Base-by-base conservation (phyloP, 2,797 vertebrate genomes). In the Diglossa cyanea region DNA sequence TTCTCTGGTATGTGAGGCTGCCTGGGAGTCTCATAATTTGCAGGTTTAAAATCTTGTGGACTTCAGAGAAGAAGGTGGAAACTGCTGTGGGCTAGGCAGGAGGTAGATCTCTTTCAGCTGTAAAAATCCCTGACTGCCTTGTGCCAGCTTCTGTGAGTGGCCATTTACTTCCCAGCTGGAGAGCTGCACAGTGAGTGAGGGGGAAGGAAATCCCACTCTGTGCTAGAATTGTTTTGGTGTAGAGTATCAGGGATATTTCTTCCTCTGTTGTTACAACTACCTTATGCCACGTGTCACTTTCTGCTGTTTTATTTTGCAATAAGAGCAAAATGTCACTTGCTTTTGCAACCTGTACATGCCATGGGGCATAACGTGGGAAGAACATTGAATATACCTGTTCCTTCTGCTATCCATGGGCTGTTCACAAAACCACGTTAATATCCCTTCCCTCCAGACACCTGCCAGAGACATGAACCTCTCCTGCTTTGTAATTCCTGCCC, bases 401-500 rank as follows among this genome's bases (percentile, higher is more conserved):
- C 65, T 82, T 51, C 54, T 37, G 25, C 75, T 68, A 1, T 57
- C 91, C 55, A 28, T 28, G 40, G 73, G 21, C 53, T 62, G 51
- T 58, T 73, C 61, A 39, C 48, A 86, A 82, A 89, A 85, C 7
- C 40, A 30, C 31, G 0, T 10, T 51, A 48, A 80, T 62, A 91
- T 78, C 24, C 23, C 33, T 80, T 87, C 65, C 61, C 55, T 88
- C 48, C 79, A 74, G 79, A 74, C 1, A 5, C 26, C 17, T 55
- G 45, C 15, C 72, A 60, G 86, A 71, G 72, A 71, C 57, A 68
- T 0, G 0, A 86, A 91, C 19, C 9, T 71, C 37, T 90, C n/a
- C 81, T 75, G 39, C 58, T 86, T 68, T 87, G 44, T 72, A 84
- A 75, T 75, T 93, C 80, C 74, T 82, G 51, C 74, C 71, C 54